Conservation (phyloP, 2,888 invertebrate genomes). For the Lasius fuliginosus region DNA sequence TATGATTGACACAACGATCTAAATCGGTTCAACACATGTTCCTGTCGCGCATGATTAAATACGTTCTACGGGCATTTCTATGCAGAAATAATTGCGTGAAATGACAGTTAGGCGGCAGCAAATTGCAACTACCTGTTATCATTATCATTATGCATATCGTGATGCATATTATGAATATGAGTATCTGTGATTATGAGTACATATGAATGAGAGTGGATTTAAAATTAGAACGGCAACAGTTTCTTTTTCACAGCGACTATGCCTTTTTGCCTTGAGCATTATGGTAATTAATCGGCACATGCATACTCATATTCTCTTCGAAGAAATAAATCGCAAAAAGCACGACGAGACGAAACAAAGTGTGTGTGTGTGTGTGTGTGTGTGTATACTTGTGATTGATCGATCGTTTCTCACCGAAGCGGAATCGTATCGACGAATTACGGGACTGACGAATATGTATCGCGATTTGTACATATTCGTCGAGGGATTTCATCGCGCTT, state of each 20-base stretch:
- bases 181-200: background rate
- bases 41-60: conserved; percentile 32
- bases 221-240: conserved; percentile 34
- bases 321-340: background rate
- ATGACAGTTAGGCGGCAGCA: conserved; percentile 8
- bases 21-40: conserved; percentile 40
- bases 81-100: background rate
- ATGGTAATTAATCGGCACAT: conserved; percentile 69
- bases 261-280: conserved; percentile 60
- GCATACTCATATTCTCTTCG: conserved; percentile 10
- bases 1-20: conserved; percentile 42
- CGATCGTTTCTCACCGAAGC: conserved; percentile 6
- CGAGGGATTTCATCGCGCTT: conserved; percentile 34
- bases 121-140: conserved; percentile 34
- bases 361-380: background rate
- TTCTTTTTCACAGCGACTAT: conserved; percentile 44
- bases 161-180: background rate
- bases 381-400: background rate
- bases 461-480: conserved; percentile 27
- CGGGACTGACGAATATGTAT: background rate
- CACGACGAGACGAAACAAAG: background rate
- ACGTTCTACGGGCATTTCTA: background rate
- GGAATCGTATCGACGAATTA: background rate
- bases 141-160: conserved; percentile 43
- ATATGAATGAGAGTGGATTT: conserved; percentile 28